A percentile compares a stretch with the other conserved stretches of the same genome.
Conservation (phyloP, 2,888 invertebrate species). For the Capitulum mitella region DNA sequence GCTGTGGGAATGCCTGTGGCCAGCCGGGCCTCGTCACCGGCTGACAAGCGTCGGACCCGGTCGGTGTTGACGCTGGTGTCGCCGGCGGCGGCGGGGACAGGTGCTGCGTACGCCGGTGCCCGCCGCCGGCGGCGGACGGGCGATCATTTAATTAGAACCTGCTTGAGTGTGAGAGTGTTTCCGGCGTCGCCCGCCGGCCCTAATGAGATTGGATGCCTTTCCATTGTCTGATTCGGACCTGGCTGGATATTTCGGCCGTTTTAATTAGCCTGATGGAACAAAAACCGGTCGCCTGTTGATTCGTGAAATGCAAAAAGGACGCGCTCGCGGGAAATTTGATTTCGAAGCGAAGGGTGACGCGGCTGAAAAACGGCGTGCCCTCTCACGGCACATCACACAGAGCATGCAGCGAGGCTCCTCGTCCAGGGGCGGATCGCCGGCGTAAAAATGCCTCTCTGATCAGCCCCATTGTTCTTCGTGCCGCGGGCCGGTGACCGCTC, state of each 20-base stretch:
- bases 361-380: background rate
- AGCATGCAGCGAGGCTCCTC: no score
- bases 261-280: conserved; percentile 7
- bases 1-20: no score
- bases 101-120: no score
- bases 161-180: background rate
- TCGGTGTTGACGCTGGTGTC: no score
- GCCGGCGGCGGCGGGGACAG: no score
- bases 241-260: background rate
- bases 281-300: background rate
- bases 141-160: background rate
- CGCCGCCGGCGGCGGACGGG: background rate
- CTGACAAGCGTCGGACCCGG: no score
- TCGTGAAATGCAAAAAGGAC: background rate
- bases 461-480: background rate
- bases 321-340: background rate
- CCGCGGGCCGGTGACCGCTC: background rate
- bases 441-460: no score
- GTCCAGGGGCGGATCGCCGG: no score
- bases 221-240: background rate
- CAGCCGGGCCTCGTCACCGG: no score
- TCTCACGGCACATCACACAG: background rate
- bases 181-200: background rate
- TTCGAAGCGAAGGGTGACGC: background rate
- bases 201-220: conserved; percentile 12